Conservation (phyloP, 2,888 invertebrate genomes). For the Dusona sp. region DNA sequence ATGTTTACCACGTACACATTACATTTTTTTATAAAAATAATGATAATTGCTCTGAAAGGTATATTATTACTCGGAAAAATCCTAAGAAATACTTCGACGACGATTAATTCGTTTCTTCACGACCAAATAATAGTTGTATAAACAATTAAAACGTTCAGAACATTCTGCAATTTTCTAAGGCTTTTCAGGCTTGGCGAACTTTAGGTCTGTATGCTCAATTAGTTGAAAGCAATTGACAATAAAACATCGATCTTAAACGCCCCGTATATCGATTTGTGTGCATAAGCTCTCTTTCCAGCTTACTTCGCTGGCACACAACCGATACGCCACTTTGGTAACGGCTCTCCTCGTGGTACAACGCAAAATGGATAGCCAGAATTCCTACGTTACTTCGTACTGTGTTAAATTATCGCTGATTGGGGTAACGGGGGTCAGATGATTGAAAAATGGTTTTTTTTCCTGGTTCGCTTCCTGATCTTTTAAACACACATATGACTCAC, state of each 20-base stretch:
- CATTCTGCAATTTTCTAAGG: background rate
- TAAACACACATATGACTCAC: background rate
- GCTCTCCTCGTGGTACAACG: slow-evolving; percentile 55
- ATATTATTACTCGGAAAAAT: background rate
- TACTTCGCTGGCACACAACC: slow-evolving; percentile 51
- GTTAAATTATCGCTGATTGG: slow-evolving; percentile 23
- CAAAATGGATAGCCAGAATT: slow-evolving; percentile 59
- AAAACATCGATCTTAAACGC: background rate
- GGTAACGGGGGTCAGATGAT: slow-evolving; percentile 20
- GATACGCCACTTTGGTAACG: slow-evolving; percentile 63
- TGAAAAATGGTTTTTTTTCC: background rate
- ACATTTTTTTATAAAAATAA: background rate
- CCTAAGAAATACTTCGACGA: background rate
- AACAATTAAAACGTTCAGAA: background rate
- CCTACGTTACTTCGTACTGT: slow-evolving; percentile 38
- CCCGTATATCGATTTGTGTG: slow-evolving; percentile 9
- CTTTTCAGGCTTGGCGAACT: background rate
- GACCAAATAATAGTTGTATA: background rate
- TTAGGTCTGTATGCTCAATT: background rate
- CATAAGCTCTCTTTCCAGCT: slow-evolving; percentile 42
- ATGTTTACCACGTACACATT: background rate
- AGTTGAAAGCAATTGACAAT: background rate
- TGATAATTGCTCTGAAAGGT: background rate
- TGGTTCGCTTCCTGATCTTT: background rate
- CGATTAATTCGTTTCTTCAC: background rate